Conservation (phyloP, 2,113 vertebrate genomes). For the Pardalotus punctatus region DNA sequence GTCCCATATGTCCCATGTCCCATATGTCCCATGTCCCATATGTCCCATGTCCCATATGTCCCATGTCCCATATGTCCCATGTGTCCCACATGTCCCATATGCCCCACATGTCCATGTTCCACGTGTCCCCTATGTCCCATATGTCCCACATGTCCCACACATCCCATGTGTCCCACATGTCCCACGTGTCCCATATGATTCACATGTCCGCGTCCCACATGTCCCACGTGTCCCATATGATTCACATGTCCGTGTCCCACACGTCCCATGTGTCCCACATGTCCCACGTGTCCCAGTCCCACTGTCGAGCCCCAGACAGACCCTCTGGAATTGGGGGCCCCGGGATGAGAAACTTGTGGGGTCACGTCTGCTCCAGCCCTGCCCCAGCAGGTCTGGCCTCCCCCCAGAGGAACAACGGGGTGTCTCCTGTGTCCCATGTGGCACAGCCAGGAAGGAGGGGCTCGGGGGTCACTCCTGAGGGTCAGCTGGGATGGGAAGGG, state of each 20-base stretch:
- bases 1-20: too few relatives aligned
- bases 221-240: too few relatives aligned
- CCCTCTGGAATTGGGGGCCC: fast-evolving
- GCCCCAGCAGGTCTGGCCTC: not conserved
- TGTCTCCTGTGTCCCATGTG: not conserved
- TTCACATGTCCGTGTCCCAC: too few relatives aligned
- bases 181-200: too few relatives aligned
- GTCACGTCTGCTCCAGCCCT: not conserved
- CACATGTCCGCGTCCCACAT: not conserved
- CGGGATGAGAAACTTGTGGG: not conserved
- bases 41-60: too few relatives aligned
- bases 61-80: too few relatives aligned
- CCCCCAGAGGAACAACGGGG: not conserved
- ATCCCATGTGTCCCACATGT: too few relatives aligned
- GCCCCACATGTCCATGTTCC: too few relatives aligned
- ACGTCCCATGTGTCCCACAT: not conserved
- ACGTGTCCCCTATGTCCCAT: too few relatives aligned
- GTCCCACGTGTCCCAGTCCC: not conserved
- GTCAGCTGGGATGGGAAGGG: not conserved
- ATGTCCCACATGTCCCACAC: too few relatives aligned
- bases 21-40: too few relatives aligned
- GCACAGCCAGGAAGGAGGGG: not conserved
- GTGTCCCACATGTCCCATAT: too few relatives aligned
- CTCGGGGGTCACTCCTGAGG: not conserved
- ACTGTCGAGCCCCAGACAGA: fast-evolving